Evolutionary conservation across 2,888 invertebrate species (phyloP).

Genomic region (Nasonovia ribisnigri): DNA sequence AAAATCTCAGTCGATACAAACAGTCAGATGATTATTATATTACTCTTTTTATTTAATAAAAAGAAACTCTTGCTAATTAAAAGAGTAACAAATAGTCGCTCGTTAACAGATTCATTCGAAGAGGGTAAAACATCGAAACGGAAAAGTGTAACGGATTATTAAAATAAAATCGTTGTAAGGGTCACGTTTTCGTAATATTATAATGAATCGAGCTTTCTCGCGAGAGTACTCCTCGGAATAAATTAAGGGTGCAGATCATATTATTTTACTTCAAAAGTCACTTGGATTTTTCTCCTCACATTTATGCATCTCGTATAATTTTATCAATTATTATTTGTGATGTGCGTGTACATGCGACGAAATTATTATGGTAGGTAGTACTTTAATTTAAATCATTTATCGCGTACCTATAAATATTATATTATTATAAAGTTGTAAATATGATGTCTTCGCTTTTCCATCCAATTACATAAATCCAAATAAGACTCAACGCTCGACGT

Average conservation of each 20-base stretch:
- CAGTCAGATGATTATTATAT: constrained; percentile 58
- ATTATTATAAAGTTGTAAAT: background rate
- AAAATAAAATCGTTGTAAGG: constrained; percentile 55
- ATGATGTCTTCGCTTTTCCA: background rate
- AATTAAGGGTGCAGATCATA: constrained; percentile 46
- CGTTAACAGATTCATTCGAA: constrained; percentile 35
- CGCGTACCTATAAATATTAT: background rate
- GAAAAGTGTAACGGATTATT: constrained; percentile 60
- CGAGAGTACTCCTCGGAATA: constrained; percentile 34
- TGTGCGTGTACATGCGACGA: background rate
- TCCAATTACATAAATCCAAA: background rate
- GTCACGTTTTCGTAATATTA: constrained; percentile 59
- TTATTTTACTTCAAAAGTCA: constrained; percentile 47
- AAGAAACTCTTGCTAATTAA: constrained; percentile 60
- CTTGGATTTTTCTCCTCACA: background rate
- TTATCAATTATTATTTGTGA: constrained; percentile 28
- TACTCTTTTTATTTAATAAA: constrained; percentile 61
- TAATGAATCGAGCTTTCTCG: constrained; percentile 26
- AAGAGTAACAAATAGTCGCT: constrained; percentile 65
- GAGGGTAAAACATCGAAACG: constrained; percentile 59
- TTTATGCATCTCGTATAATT: background rate
- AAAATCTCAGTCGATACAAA: constrained; percentile 56
- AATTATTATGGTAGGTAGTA: background rate
- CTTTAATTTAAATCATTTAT: background rate
- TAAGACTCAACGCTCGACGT: too few relatives aligned